Percentiles rank a stretch among this genome's conserved stretches.
Conservation (phyloP, 1,140 invertebrate genomes). For the Drosophila virilis region DNA sequence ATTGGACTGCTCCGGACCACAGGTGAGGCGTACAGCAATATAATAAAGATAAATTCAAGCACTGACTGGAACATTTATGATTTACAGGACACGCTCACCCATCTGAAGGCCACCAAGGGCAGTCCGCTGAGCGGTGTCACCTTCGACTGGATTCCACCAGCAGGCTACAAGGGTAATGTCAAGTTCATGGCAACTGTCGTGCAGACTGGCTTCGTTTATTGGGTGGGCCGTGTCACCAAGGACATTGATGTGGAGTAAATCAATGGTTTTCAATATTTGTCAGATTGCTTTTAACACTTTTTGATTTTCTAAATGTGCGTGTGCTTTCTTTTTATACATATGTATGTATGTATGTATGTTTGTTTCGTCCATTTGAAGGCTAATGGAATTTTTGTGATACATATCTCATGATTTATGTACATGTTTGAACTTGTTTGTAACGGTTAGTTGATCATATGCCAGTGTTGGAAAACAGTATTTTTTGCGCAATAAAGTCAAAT, state of each 20-base stretch:
- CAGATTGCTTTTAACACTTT: conserved; percentile 19
- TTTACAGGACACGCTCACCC: conserved; percentile 77
- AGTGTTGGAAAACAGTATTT: conserved; percentile 61
- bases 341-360: conserved; percentile 17
- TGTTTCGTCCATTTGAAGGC: conserved; percentile 25
- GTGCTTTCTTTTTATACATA: background rate
- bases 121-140: conserved; percentile 51
- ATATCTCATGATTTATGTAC: conserved; percentile 50
- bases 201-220: conserved; percentile 83
- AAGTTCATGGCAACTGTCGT: conserved; percentile 84
- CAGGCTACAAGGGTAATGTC: conserved; percentile 78
- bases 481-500: conserved; percentile 55
- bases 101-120: conserved; percentile 71
- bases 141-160: conserved; percentile 83
- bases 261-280: conserved; percentile 14
- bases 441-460: conserved; percentile 12
- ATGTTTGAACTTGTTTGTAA: conserved; percentile 26
- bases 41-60: background rate
- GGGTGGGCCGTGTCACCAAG: conserved; percentile 83
- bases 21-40: conserved; percentile 27
- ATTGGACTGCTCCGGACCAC: conserved; percentile 56
- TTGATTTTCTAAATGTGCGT: conserved; percentile 18
- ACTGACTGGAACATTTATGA: background rate
- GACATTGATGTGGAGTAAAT: conserved; percentile 68
- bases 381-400: conserved; percentile 62